Percentiles rank a stretch among this genome's conserved stretches.
phyloP scores from a whole-genome alignment of 2,888 invertebrate species.

The Agrenia bidenticulata region DNA sequence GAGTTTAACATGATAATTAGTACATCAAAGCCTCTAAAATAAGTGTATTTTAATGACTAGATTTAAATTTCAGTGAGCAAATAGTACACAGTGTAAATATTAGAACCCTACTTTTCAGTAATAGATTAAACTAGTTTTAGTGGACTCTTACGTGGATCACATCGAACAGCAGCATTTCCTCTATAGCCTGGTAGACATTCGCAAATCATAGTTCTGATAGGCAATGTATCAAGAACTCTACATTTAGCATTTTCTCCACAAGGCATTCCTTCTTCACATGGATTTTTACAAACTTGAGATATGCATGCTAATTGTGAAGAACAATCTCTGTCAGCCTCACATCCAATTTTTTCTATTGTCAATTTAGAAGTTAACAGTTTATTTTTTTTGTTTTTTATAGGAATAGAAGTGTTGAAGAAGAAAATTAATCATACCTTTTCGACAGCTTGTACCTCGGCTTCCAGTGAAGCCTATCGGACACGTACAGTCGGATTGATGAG shows the following conservation, averaged over 20 bases:
- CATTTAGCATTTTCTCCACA: constrained; percentile 79
- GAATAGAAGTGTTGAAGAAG: constrained; percentile 12
- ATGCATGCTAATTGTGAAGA: constrained; percentile 77
- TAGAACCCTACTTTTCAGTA: too few species aligned
- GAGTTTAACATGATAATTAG: too few species aligned
- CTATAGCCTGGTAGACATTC: constrained; percentile 85
- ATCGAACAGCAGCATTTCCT: constrained; percentile 82
- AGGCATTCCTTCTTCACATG: constrained; percentile 74
- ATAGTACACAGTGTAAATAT: not conserved
- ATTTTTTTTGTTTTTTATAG: too few species aligned
- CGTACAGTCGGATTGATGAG: constrained; percentile 81
- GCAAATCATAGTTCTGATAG: constrained; percentile 85
- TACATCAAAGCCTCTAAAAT: too few species aligned
- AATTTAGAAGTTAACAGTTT: constrained; percentile 21
- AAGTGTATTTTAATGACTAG: too few species aligned
- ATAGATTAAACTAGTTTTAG: too few species aligned
- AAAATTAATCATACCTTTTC: constrained; percentile 35
- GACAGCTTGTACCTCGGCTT: constrained; percentile 45
- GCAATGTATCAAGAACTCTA: constrained; percentile 77
- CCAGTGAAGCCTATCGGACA: constrained; percentile 74
- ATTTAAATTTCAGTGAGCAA: not conserved
- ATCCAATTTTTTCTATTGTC: constrained; percentile 56
- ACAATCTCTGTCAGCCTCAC: constrained; percentile 79
- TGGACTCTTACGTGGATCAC: constrained; percentile 72
- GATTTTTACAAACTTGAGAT: constrained; percentile 77